Base-by-base conservation (phyloP, 2,797 vertebrate species). In the Nothura maculosa region DNA sequence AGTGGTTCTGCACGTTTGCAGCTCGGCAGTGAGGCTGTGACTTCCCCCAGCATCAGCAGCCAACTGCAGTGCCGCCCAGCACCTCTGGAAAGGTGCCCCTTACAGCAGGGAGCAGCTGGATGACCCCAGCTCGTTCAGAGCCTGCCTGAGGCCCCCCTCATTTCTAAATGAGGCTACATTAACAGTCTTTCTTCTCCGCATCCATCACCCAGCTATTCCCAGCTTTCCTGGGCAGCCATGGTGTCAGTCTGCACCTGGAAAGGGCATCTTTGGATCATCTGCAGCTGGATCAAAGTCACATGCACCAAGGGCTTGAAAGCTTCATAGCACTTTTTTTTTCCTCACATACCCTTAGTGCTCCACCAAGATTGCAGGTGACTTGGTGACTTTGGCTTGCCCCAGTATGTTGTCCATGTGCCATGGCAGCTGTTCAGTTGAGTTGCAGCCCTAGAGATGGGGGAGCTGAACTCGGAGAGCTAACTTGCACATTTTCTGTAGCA, bases 1-100 rank as follows among this genome's bases (percentile, higher is more conserved):
- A 95, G 92, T 92, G 57, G 45, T 68, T 92, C 93, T 85, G 95
- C 93, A 94, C 89, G 91, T 96, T 92, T 96, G 92, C 91, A 89
- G 93, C 89, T 57, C 19, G 1, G 73, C 77, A 88, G 43, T 36
- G 69, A 64, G 47, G 89, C 90, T 81, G 91, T 1, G 34, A 85
- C 73, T 86, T 75, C 47, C 68, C 28, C 10, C 82, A 70, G 80
- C 72, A 30, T 58, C 73, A 54, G 79, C 89, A 79, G 85, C 72
- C 10, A 2, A 77, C 68, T 17, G 0, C 93, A 91, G 87, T 1
- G 0, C 80, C 3, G 0, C 63, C 68, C 0, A 1, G 74, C 84
- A 69, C 10, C 85, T 92, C 2, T 0, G 69, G 14, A 87, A 91
- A 62, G 57, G 54, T 1, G 9, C 70, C 78, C 42, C 81, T 81